phyloP scores from a whole-genome alignment of 1,140 invertebrate genomes.

The Odontomachus brunneus region DNA sequence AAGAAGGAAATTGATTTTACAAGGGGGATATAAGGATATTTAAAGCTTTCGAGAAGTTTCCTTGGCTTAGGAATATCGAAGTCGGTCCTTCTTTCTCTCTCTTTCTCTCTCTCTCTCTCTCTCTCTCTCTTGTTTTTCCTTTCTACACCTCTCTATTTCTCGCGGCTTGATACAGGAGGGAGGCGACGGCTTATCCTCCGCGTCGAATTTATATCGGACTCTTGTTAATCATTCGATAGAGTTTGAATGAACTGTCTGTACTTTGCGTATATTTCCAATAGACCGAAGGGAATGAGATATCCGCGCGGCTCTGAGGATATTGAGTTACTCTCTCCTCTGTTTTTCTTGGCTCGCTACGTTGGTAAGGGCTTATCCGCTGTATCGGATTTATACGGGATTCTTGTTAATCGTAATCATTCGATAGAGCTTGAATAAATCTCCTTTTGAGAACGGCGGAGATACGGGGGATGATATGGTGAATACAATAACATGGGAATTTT shows the following conservation, averaged over 20 bases:
- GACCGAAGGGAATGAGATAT: conserved; percentile 53
- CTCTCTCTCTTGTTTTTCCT: not conserved
- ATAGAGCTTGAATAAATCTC: conserved; percentile 48
- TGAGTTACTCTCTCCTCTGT: conserved; percentile 45
- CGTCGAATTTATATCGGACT: conserved; percentile 57
- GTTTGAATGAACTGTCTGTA: conserved; percentile 53
- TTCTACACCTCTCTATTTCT: not conserved
- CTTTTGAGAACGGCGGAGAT: conserved; percentile 10
- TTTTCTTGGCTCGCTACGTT: conserved; percentile 54
- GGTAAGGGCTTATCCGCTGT: conserved; percentile 45
- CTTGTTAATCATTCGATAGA: conserved; percentile 56
- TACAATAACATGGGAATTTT: conserved; percentile 40
- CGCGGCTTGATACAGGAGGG: conserved; percentile 8
- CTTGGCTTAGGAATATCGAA: conserved; percentile 24
- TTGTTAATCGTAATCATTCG: conserved; percentile 56
- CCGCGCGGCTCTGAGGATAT: conserved; percentile 11
- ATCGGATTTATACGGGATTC: conserved; percentile 54
- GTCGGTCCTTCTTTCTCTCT: not conserved
- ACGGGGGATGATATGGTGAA: conserved; percentile 15
- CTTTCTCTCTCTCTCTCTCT: not conserved
- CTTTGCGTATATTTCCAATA: conserved; percentile 51
- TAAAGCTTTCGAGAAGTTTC: conserved; percentile 57
- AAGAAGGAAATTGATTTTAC: conserved; percentile 71
- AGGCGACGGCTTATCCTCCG: conserved; percentile 26
- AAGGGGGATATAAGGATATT: conserved; percentile 43